phyloP scores from a whole-genome alignment of 2,888 invertebrate genomes.

The Phyllotreta cruciferae region DNA sequence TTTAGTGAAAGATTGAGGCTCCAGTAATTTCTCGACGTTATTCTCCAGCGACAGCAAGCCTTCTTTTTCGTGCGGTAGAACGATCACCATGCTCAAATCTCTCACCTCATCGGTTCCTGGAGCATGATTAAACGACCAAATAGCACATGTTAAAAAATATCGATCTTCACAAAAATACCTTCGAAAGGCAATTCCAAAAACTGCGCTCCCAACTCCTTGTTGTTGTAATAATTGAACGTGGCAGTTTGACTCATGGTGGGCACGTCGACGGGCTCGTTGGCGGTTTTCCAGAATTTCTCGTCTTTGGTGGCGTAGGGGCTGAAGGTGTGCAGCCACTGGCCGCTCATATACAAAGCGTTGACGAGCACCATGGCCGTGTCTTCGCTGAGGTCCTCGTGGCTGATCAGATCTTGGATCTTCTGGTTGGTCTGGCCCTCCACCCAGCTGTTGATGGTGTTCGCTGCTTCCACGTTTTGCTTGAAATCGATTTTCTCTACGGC shows the following conservation, averaged over 20 bases:
- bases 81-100: constrained; percentile 45
- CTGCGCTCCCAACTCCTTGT: constrained; percentile 47
- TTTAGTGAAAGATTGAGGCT: constrained; percentile 22
- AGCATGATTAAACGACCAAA: too few species aligned
- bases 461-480: constrained; percentile 39
- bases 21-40: constrained; percentile 36
- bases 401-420: too few species aligned
- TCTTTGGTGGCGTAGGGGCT: constrained; percentile 40
- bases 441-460: constrained; percentile 54
- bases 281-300: constrained; percentile 45
- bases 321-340: constrained; percentile 48
- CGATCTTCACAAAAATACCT: constrained; percentile 27
- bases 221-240: constrained; percentile 49
- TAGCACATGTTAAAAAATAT: background rate
- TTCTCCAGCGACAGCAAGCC: constrained; percentile 41
- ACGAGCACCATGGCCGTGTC: constrained; percentile 51
- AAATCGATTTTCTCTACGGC: constrained; percentile 58
- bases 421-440: constrained; percentile 54
- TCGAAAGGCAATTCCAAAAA: constrained; percentile 51
- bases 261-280: constrained; percentile 43
- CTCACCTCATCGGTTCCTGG: too few species aligned
- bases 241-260: constrained; percentile 49
- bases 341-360: constrained; percentile 56
- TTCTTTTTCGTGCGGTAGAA: constrained; percentile 45
- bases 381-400: constrained; percentile 39